Percentiles rank a stretch among this genome's conserved stretches.
Conservation (phyloP, 2,888 invertebrate genomes). For the Temnothorax rugatulus region DNA sequence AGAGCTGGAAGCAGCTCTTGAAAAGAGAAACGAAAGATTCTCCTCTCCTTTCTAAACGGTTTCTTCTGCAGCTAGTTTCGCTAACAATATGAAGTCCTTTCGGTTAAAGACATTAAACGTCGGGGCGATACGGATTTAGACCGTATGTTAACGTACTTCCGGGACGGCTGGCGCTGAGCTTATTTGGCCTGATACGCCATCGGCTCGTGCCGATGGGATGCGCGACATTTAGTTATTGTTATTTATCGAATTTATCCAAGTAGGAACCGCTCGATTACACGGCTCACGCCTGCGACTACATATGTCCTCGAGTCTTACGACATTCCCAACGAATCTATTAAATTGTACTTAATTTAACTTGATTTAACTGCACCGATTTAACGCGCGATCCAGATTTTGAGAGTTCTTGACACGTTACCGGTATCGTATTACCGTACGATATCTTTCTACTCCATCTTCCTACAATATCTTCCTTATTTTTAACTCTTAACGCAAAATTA, state of each 20-base stretch:
- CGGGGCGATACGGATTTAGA: slow-evolving; percentile 81
- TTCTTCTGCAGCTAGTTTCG: background rate
- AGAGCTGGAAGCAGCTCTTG: background rate
- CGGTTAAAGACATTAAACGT: slow-evolving; percentile 55
- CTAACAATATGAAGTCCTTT: slow-evolving; percentile 12
- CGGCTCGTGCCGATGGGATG: slow-evolving; percentile 54
- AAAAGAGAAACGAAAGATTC: background rate
- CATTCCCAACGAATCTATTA: background rate
- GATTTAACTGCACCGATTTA: slow-evolving; percentile 1
- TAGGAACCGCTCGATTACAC: background rate
- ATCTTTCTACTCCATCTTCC: background rate
- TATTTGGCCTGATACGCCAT: slow-evolving; percentile 80
- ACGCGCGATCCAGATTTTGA: slow-evolving; percentile 6
- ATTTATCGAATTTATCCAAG: background rate
- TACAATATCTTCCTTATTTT: slow-evolving; percentile 8
- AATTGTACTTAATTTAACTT: slow-evolving; percentile 14
- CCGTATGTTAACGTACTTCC: slow-evolving; percentile 83
- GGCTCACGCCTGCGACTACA: background rate
- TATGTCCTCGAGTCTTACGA: background rate
- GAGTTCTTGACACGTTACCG: slow-evolving; percentile 4
- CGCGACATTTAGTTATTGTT: background rate
- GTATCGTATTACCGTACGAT: slow-evolving; percentile 25
- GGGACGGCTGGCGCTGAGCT: slow-evolving; percentile 77
- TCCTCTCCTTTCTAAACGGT: background rate
- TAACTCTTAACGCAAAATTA: slow-evolving; percentile 10